Percentiles rank a stretch among this genome's conserved stretches.
phyloP scores from a whole-genome alignment of 1,140 invertebrate genomes.

The Habropoda laboriosa region DNA sequence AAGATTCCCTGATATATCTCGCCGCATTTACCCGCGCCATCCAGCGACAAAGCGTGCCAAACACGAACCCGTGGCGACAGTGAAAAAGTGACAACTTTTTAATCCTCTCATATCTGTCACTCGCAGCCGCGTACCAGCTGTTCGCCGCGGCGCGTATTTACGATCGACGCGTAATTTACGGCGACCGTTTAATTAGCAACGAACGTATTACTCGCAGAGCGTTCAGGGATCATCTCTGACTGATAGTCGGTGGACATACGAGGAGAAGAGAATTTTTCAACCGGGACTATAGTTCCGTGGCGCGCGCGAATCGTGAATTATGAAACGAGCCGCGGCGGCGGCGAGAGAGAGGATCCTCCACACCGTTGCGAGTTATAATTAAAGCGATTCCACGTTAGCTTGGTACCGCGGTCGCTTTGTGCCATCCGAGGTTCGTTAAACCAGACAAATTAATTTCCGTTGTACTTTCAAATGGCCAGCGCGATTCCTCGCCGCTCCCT shows the following conservation, averaged over 20 bases:
- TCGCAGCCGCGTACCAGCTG: not conserved
- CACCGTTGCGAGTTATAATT: slow-evolving; percentile 39
- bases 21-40: no score
- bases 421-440: slow-evolving; percentile 53
- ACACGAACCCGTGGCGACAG: no score
- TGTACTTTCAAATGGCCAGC: slow-evolving; percentile 47
- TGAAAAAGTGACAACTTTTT: not conserved
- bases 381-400: slow-evolving; percentile 33
- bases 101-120: not conserved
- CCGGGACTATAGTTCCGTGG: not conserved
- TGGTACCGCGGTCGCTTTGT: slow-evolving; percentile 32
- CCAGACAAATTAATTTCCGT: slow-evolving; percentile 62
- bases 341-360: not conserved
- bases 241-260: not conserved
- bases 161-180: slow-evolving; percentile 15
- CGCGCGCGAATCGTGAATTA: not conserved
- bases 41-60: no score
- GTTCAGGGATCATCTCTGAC: slow-evolving; percentile 9
- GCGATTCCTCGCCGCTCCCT: slow-evolving; percentile 34
- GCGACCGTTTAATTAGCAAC: not conserved
- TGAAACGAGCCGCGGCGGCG: not conserved
- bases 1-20: no score
- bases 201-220: not conserved
- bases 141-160: not conserved
- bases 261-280: not conserved